Evolutionary conservation across 92 coral and sea anemone genomes (phyloP), one percentile per base, ranked within the genome.

Genomic region (Porites cylindrica): DNA sequence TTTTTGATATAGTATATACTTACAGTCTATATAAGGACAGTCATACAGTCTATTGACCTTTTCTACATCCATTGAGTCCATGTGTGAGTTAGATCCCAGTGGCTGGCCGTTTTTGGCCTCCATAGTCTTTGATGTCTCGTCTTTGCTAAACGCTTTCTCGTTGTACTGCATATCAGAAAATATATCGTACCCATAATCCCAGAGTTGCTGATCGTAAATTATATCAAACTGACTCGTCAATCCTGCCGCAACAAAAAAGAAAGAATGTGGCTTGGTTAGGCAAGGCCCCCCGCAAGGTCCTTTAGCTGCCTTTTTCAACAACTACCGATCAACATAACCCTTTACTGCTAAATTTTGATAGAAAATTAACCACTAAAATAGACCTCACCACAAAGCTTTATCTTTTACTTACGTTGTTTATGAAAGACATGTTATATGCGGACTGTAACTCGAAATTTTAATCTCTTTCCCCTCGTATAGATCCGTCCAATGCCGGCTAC

Each of bases 61-160:
- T n/a, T 19, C n/a, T 52, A 83, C 26, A 64, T 83, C 87, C 12
- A 7, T 61, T 13, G 73, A 74, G 38, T 83, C 56, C 64, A 73
- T 47, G 74, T 72, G 72, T 8, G 87, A 61, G 4, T 14, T 13
- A 12, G 10, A 7, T 17, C 87, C 87, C 24, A 83, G 72, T 52
- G 8, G 16, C 9, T 43, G 18, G 24, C 54, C 32, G 8, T 21
- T 8, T 2, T 8, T 63, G 6, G 87, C 38, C 20, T 20, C 74
- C 87, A 83, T 83, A 1, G 87, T 73, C 10, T 63, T 62, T 10
- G 4, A 56, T 10, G 11, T 56, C 17, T 1, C 10, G 2, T 8
- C 23, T 5, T 59, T 62, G 51, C 72, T 64, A 51, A 83, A 83
- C 50, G 80, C 64, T 10, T 23, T 6, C 13, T 50, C 59, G 32